phyloP scores from a whole-genome alignment of 1,140 invertebrate genomes.

The Lepidurus packardi region DNA sequence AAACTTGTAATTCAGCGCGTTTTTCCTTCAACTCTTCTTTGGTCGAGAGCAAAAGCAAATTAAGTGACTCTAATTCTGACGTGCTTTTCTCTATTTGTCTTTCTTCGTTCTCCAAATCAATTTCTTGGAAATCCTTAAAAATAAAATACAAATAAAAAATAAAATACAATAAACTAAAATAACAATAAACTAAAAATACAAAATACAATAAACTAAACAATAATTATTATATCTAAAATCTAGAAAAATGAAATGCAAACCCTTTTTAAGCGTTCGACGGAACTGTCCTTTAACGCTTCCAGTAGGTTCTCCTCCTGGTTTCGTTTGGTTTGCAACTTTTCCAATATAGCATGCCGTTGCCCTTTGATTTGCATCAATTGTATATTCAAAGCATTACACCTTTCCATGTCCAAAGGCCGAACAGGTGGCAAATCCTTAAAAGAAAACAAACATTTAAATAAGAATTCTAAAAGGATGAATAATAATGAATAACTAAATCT shows the following conservation, averaged over 20 bases:
- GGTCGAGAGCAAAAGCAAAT: background rate
- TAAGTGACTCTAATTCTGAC: background rate
- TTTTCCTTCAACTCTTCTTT: background rate
- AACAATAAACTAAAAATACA: background rate
- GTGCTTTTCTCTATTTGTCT: background rate
- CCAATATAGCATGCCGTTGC: background rate
- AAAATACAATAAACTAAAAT: too few relatives aligned
- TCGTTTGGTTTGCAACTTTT: background rate
- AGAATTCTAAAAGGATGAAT: background rate
- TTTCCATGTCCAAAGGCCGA: background rate
- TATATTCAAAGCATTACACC: background rate
- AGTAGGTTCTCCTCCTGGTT: background rate
- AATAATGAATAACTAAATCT: too few relatives aligned
- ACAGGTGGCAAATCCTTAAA: background rate
- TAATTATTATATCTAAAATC: background rate
- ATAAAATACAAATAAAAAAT: background rate
- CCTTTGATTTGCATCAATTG: background rate
- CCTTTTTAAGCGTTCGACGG: background rate
- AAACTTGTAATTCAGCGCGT: background rate
- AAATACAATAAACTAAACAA: background rate
- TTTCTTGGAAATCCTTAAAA: background rate
- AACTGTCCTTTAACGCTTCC: background rate
- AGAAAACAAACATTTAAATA: background rate
- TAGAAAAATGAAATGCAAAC: background rate
- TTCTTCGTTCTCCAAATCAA: background rate